phyloP scores from a whole-genome alignment of 1,140 invertebrate genomes.

The Grapholita molesta region DNA sequence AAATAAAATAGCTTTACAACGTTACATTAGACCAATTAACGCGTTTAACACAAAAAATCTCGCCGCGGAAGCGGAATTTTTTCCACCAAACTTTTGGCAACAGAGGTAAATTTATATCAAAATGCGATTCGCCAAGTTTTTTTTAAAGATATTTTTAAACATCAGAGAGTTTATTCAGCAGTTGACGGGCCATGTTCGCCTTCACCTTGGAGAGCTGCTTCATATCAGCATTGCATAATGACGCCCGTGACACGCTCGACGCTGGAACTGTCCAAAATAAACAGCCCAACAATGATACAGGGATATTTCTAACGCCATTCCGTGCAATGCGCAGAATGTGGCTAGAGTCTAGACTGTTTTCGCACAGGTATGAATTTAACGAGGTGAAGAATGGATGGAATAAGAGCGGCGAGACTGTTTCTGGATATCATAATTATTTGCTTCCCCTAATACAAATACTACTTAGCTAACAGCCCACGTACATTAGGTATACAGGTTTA shows the following conservation, averaged over 20 bases:
- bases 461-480: neutral
- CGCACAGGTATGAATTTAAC: neutral
- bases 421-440: neutral
- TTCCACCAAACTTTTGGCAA: slow-evolving; percentile 1
- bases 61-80: neutral
- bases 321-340: neutral
- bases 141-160: slow-evolving; percentile 48
- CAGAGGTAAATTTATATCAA: slow-evolving; percentile 19
- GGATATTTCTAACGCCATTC: neutral
- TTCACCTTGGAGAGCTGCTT: slow-evolving; percentile 69
- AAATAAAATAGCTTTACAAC: neutral
- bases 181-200: slow-evolving; percentile 58
- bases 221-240: slow-evolving; percentile 51
- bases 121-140: slow-evolving; percentile 2
- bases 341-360: neutral
- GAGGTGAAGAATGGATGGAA: neutral
- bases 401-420: slow-evolving; percentile 19
- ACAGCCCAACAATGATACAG: slow-evolving; percentile 54
- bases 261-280: slow-evolving; percentile 59
- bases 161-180: slow-evolving; percentile 63
- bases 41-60: neutral
- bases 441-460: neutral
- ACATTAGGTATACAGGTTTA: neutral
- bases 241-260: slow-evolving; percentile 58
- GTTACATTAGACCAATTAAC: neutral